These are phyloP conservation scores for Oscheius sp. DNA, from an alignment of 2,888 invertebrate species.

Conservation along the genomic window DNA sequence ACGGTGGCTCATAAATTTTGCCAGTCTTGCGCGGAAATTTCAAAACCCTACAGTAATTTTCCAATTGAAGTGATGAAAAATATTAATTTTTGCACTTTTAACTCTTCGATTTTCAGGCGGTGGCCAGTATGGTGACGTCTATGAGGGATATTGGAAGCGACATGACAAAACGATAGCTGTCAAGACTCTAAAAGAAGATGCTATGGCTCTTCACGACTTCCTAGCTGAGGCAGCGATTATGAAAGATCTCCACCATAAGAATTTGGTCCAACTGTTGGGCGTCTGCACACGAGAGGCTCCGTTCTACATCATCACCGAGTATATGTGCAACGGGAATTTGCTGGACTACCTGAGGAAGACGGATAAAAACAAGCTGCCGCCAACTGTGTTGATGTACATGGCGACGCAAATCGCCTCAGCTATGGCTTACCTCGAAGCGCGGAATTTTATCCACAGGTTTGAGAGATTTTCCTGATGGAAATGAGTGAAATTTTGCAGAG, in stretches of 20 bases:
- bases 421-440: slow-evolving; percentile 96
- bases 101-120: slow-evolving; percentile 79
- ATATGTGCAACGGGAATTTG: slow-evolving; percentile 95
- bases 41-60: too few species aligned
- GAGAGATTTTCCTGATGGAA: not conserved
- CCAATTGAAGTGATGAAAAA: too few species aligned
- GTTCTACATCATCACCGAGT: slow-evolving; percentile 97
- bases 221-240: slow-evolving; percentile 98
- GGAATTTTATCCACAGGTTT: slow-evolving; percentile 88
- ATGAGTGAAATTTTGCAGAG: slow-evolving; percentile 76
- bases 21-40: too few species aligned
- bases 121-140: slow-evolving; percentile 83
- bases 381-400: slow-evolving; percentile 96
- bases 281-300: slow-evolving; percentile 98
- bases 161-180: slow-evolving; percentile 97
- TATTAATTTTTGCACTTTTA: too few species aligned
- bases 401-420: slow-evolving; percentile 99
- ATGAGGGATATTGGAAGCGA: slow-evolving; percentile 93
- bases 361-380: slow-evolving; percentile 79
- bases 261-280: slow-evolving; percentile 94
- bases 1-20: too few species aligned
- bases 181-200: slow-evolving; percentile 97
- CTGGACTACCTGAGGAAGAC: slow-evolving; percentile 83
- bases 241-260: slow-evolving; percentile 99
- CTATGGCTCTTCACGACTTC: slow-evolving; percentile 98